Percentiles rank a stretch among this genome's conserved stretches.
These are phyloP conservation scores for Eupithecia abbreviata DNA, from an alignment of 2,888 invertebrate species.

Conservation along the genomic window DNA sequence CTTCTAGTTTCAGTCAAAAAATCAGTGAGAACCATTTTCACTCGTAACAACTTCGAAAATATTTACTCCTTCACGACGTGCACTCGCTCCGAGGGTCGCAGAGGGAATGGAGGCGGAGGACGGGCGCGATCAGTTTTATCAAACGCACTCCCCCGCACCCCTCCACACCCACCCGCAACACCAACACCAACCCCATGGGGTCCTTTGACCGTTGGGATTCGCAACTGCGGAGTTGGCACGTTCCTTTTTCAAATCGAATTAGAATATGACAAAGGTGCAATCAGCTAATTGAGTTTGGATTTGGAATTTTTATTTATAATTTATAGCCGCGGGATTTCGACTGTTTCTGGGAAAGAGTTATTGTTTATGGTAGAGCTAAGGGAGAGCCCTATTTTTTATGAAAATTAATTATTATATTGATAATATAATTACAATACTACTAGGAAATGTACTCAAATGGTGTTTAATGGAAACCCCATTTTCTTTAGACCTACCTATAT, in stretches of 20 bases:
- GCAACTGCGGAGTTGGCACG: constrained; percentile 28
- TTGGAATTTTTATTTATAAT: constrained; percentile 29
- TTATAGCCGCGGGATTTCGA: constrained; percentile 21
- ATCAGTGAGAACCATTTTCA: constrained; percentile 74
- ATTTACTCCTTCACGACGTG: constrained; percentile 49
- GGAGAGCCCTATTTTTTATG: neutral
- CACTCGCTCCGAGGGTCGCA: constrained; percentile 43
- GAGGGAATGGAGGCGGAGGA: constrained; percentile 63
- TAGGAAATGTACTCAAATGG: neutral
- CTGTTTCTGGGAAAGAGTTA: constrained; percentile 1
- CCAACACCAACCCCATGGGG: constrained; percentile 15
- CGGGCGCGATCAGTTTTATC: constrained; percentile 41
- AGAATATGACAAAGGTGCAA: constrained; percentile 41
- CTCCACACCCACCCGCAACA: constrained; percentile 4
- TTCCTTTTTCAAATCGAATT: constrained; percentile 38
- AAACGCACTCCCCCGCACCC: constrained; percentile 43
- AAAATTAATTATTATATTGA: neutral
- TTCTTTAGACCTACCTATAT: neutral
- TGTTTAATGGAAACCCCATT: neutral
- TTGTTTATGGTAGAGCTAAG: constrained; percentile 5
- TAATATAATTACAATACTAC: no score
- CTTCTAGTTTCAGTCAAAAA: constrained; percentile 77
- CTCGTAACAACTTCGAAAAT: constrained; percentile 26
- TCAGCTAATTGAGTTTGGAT: constrained; percentile 40
- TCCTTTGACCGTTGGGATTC: constrained; percentile 30